Base-by-base conservation (phyloP, 2,113 vertebrate genomes). In the Elanus axillaris region DNA sequence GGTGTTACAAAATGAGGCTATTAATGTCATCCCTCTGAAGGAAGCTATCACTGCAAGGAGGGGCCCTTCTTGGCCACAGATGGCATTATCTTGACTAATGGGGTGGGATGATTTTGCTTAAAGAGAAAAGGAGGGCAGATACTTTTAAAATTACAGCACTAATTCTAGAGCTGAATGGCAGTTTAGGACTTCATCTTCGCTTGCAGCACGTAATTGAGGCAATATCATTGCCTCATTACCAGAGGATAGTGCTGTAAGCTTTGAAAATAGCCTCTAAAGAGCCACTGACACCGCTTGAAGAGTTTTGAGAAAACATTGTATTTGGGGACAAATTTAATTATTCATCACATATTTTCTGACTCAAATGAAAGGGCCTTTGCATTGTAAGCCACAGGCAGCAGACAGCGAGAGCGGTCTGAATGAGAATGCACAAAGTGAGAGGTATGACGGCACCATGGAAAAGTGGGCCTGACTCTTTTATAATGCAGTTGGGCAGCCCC, bases 101-200 rank as follows among this genome's bases (percentile, higher is more conserved):
- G 40, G 22, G 31, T 38, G 55, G 63, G 59, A 75, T 92, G 69
- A 79, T 86, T 91, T 85, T 77, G 36, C n/a, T 96, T 92, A 76
- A 95, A 69, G 36, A 81, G 78, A 93, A 80, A 85, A 68, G 42
- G 84, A 92, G 72, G 48, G 66, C 42, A 71, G 34, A 45, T 58
- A 53, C 55, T 87, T 89, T 73, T 78, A 66, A 90, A 97, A 93
- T 95, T 85, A 78, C 43, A 85, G 43, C 79, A 71, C 32, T 93
- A 90, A 94, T 96, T 95, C 77, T 79, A 63, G 74, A 94, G 40
- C 86, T 78, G 88, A 96, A 88, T 82, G 55, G 56, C 59, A 92
- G 76, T 56, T 96, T 73, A 94, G 63, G 66, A 58, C 42, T 64
- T 78, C 3, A 3, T 90, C 71, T 90, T 96, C 45, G n/a, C 22